Conservation (phyloP, 2,797 vertebrate species). For the Austrolebias charrua region DNA sequence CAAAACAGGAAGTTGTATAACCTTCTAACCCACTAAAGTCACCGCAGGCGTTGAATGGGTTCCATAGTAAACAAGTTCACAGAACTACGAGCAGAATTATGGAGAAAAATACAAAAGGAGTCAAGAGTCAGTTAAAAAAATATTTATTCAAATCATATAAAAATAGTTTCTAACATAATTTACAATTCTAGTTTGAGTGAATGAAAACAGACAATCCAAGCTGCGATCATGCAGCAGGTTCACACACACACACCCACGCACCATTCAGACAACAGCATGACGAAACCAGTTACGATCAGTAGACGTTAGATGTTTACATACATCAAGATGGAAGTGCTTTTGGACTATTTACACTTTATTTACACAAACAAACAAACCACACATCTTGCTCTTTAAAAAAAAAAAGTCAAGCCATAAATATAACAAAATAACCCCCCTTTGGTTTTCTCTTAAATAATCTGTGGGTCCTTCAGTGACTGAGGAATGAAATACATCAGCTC, state of each 20-base stretch:
- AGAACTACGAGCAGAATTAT: neutral
- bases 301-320: conserved; percentile 74
- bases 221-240: conserved; percentile 67
- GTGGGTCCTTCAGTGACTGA: conserved; percentile 79
- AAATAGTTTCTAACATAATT: conserved; percentile 83
- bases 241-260: conserved; percentile 16
- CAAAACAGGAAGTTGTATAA: conserved; percentile 41
- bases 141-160: conserved; percentile 87
- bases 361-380: conserved; percentile 62
- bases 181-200: conserved; percentile 77
- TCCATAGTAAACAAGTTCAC: neutral
- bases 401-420: conserved; percentile 79
- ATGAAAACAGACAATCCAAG: conserved; percentile 64
- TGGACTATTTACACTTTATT: conserved; percentile 76
- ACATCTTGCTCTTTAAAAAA: conserved; percentile 62
- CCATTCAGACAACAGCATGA: conserved; percentile 57
- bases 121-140: conserved; percentile 72
- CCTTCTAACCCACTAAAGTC: conserved; percentile 19
- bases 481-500: conserved; percentile 73
- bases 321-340: conserved; percentile 77
- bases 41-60: neutral
- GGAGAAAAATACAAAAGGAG: conserved; percentile 5
- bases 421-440: conserved; percentile 50
- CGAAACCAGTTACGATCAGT: conserved; percentile 71
- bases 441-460: conserved; percentile 70